Base-by-base conservation (phyloP, 2,888 invertebrate genomes). In the Diarsia rubi region DNA sequence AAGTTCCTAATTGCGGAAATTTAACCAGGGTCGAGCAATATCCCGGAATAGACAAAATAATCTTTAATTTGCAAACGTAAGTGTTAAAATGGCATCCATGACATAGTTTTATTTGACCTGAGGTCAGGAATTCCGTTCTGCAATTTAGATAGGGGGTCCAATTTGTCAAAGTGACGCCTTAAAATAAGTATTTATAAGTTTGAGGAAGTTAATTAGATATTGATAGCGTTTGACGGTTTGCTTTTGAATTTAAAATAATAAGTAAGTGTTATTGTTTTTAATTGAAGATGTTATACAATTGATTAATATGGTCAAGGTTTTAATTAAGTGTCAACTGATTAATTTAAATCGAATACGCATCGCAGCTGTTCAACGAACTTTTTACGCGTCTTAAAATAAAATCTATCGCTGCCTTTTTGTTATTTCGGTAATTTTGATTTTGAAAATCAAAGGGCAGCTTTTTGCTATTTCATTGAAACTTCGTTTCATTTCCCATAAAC, bases 31-130 rank as follows among this genome's bases (percentile, higher is more conserved):
- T 42, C 62, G n/a, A 14, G 42, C 16, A n/a, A 14, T 24, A n/a
- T 42, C 62, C n/a, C 42, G n/a, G 62, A 62, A 42, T 42, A 62
- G 42, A 62, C 42, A n/a, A 62, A 42, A 42, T 62, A n/a, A 62
- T 62, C 62, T 44, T 62, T 62, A 42, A 42, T 62, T 37, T 67
- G 37, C 5, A 31, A 24, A 31, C 42, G 37, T 47, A 49, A 69
- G 24, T 49, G 16, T 63, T 62, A 62, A 62, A 62, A 67, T 52
- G 14, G 37, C 45, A 57, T 21, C 37, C 72, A 47, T 73, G 66
- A 73, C 72, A 73, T 47, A 59, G 72, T 66, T 65, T 72, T 72
- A 12, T 14, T 3, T 66, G 45, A 67, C 66, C 57, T 60, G 5
- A 19, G 69, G 66, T 47, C 65, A 37, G 19, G 24, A 59, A 59